These are phyloP conservation scores for Pristionchus arcanus DNA, from an alignment of 2,888 invertebrate genomes.

Conservation along the genomic window DNA sequence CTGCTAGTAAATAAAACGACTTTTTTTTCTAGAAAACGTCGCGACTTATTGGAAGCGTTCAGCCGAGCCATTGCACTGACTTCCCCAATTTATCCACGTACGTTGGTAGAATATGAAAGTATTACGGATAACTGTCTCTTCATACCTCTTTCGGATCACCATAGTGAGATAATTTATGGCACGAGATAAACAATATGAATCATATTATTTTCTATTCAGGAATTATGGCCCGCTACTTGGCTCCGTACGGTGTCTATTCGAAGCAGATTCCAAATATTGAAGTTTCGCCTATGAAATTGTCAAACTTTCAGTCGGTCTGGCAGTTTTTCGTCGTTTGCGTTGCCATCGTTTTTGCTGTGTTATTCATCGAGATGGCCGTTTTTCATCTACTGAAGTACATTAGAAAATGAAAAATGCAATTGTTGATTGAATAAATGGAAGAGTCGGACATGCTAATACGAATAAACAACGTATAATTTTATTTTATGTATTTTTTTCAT, in stretches of 20 bases:
- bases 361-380: background rate
- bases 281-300: background rate
- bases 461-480: too few relatives aligned
- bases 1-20: too few relatives aligned
- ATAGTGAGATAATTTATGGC: too few relatives aligned
- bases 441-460: too few relatives aligned
- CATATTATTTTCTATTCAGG: too few relatives aligned
- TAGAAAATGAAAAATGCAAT: background rate
- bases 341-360: background rate
- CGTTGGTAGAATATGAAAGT: background rate
- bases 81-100: background rate
- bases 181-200: too few relatives aligned
- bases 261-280: background rate
- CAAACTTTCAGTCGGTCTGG: background rate
- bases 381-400: background rate
- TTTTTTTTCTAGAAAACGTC: background rate
- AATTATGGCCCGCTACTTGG: background rate
- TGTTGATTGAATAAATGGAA: too few relatives aligned
- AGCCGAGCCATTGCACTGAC: conserved; percentile 42
- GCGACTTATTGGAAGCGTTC: conserved; percentile 18
- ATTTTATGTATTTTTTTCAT: too few relatives aligned
- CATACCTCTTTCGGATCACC: too few relatives aligned
- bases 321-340: background rate
- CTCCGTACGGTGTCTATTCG: conserved; percentile 19
- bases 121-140: too few relatives aligned